Percentiles rank a stretch among this genome's conserved stretches.
Evolutionary conservation across 2,113 vertebrate genomes (phyloP).

Genomic region (Pseudonaja textilis): DNA sequence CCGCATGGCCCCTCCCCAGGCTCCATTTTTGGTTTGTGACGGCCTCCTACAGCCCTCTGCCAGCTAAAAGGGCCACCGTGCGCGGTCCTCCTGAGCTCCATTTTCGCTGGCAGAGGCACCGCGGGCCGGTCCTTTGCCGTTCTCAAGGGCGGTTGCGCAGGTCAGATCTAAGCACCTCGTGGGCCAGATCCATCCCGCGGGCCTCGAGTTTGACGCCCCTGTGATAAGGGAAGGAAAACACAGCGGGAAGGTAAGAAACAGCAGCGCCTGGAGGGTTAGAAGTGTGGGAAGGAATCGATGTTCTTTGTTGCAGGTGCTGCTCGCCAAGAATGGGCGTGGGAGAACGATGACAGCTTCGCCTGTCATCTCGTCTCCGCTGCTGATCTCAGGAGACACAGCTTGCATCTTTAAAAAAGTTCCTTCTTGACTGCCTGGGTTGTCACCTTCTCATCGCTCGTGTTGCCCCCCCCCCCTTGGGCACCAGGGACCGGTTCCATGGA

Average conservation of each 20-base stretch:
- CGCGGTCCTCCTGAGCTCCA: no score
- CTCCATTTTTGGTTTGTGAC: fast-evolving
- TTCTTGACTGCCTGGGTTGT: not conserved
- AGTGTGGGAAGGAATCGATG: not conserved
- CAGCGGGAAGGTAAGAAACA: no score
- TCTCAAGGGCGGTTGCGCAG: fast-evolving
- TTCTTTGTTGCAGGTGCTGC: conserved; percentile 6
- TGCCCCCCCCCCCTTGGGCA: no score
- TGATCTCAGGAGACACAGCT: not conserved
- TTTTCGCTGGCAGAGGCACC: no score
- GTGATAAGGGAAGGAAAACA: no score
- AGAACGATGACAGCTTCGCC: not conserved
- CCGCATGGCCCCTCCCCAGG: fast-evolving
- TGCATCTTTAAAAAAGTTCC: conserved; percentile 4
- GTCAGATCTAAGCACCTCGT: no score
- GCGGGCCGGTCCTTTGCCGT: no score
- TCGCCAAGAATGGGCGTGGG: conserved; percentile 8
- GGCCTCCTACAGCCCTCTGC: no score
- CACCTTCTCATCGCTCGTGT: not conserved
- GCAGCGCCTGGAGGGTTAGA: no score
- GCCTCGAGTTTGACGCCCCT: not conserved
- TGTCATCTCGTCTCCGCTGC: not conserved
- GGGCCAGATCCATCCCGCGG: fast-evolving
- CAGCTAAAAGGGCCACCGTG: no score
- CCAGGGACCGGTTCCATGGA: no score